Conservation (phyloP, 2,113 vertebrate species). For the Bombycilla garrulus region DNA sequence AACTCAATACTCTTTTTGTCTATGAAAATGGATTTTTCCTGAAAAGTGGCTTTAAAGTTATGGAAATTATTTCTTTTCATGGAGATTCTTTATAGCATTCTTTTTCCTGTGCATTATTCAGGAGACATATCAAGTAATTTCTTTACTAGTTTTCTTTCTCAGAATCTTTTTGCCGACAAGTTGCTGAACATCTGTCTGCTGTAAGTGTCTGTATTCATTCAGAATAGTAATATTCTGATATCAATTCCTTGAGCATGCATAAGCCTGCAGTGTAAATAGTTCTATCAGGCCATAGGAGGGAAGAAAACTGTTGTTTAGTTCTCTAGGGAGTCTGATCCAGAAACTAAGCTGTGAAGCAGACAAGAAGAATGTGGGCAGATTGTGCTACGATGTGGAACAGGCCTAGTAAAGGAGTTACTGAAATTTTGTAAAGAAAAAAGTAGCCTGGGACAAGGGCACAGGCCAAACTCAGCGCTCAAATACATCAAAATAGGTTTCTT, state of each 20-base stretch:
- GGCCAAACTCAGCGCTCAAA: neutral
- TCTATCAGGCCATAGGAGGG: neutral
- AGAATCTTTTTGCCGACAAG: neutral
- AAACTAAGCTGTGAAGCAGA: neutral
- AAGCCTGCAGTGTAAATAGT: neutral
- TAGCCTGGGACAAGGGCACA: neutral
- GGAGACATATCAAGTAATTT: neutral
- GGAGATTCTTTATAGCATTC: neutral
- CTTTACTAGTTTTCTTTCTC: neutral
- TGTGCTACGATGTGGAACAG: neutral
- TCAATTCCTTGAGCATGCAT: rapidly evolving
- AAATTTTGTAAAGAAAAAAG: neutral
- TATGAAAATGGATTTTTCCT: neutral
- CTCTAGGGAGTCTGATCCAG: neutral
- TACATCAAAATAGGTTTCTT: neutral
- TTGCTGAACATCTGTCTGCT: neutral
- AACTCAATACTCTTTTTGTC: neutral
- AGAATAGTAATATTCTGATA: neutral
- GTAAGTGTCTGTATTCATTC: neutral
- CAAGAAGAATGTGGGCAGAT: neutral
- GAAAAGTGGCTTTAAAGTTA: neutral
- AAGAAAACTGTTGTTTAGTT: neutral
- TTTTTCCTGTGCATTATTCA: neutral
- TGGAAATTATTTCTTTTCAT: neutral
- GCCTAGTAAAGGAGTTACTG: neutral